Evolutionary conservation across 1,140 invertebrate genomes (phyloP), one percentile per base, ranked within the genome.

Genomic region (Zaprionus tsacasi): DNA sequence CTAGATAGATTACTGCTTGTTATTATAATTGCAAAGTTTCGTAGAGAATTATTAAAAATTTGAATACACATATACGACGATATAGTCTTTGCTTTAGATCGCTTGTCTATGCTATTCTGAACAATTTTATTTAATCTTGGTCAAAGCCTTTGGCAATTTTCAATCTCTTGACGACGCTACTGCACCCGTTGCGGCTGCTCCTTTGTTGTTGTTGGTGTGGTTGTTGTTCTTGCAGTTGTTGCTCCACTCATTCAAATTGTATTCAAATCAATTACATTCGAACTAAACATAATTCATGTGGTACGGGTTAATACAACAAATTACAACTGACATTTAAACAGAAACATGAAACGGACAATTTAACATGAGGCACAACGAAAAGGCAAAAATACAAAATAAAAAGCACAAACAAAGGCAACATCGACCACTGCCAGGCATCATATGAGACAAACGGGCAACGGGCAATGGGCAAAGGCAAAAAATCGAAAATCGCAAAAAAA

Each of bases 201-300:
- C 57, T 76, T 63, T 68, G 86, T 70, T 67, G 71, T 72, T 72
- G 78, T 60, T 75, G 27, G 27, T 30, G 3, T 30, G 27, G 70
- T 86, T 79, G 82, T 79, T 70, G 69, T 76, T 87, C 63, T 61
- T 65, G 71, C 38, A 55, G 78, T 27, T 36, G 66, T 63, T 71
- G 65, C 60, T 74, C 74, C 76, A 81, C 70, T 80, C 81, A 89
- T 88, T 89, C 85, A 88, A 88, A 88, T 88, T 88, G 85, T 81
- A 89, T 89, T 88, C 85, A 88, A 88, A 88, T 88, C 83, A 88
- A 88, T 88, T 88, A 88, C 83, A 88, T 89, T 87, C 85, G 85
- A 88, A 89, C 85, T 85, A 89, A 88, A 85, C 83, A 88, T 88
- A 88, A 88, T 88, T 88, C 83, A 88, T 87, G 83, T 87, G 83